Base-by-base conservation (phyloP, 23 tunicate genomes). In the Clavelina lepadiformis region DNA sequence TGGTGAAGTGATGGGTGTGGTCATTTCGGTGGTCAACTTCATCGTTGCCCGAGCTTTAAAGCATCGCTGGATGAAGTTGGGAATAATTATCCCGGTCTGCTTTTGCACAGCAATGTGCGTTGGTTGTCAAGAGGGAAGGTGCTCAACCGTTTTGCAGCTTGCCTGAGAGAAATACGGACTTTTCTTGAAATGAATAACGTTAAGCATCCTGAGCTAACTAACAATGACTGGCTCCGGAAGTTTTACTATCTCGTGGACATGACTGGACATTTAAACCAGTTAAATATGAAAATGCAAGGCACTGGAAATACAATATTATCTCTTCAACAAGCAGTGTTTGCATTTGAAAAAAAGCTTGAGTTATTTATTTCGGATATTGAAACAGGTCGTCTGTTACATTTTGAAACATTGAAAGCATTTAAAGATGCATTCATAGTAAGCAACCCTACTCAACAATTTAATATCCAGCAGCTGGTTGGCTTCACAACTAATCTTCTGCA, bases 381-480 rank as follows among this genome's bases (percentile, higher is more conserved):
- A 45, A 66, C 29, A 46, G 72, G 57, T 66, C 72, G 35, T 46
- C 57, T 66, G 19, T 46, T 66, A 66, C 72, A 66, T 46, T 46
- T 66, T 66, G 72, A 66, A 66, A 46, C 24, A 28, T 33, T 66
- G 72, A 66, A 66, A 63, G 47, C 46, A 7, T 46, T 46, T 46
- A 46, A 25, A 66, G 35, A 66, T 46, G 72, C 18, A 46, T 66
- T 45, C 57, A 66, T 57, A 46, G 72, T 57, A 66, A 66, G 72
- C 29, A 66, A 69, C 54, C 75, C 75, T 46, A 69, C 46, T 69
- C 46, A 53, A 69, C 35, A 69, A 52, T 53, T 69, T 69, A 30
- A 69, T 69, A 62, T 69, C 75, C 75, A 54, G 28, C 65, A 69
- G 75, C 75, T 53, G 54, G 75, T 69, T 67, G 46, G 64, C 75